Conservation (phyloP, 2,113 vertebrate genomes). For the Mus pahari region DNA sequence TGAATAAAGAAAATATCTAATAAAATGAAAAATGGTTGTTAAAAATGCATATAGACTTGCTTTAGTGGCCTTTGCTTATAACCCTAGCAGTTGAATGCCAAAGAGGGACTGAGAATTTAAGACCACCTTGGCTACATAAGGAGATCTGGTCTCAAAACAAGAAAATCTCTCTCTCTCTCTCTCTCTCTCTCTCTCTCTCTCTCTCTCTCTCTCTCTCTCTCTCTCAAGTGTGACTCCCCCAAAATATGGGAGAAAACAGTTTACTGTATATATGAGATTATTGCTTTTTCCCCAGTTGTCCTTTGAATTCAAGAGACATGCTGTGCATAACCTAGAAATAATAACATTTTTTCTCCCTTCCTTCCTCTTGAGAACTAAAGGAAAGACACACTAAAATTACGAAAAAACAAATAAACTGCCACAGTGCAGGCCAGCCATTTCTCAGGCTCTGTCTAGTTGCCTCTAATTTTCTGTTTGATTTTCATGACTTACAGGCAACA, state of each 20-base stretch:
- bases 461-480: slow-evolving; percentile 78
- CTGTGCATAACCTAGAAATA: neutral
- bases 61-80: neutral
- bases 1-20: too few species aligned
- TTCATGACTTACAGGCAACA: slow-evolving; percentile 63
- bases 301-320: slow-evolving; percentile 47
- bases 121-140: neutral
- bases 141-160: neutral
- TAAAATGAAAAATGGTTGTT: too few species aligned
- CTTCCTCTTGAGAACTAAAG: slow-evolving; percentile 25
- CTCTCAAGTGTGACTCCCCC: too few species aligned
- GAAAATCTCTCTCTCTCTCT: neutral
- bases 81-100: neutral
- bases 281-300: neutral
- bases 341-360: slow-evolving; percentile 5
- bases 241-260: neutral
- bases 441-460: slow-evolving; percentile 71
- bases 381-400: slow-evolving; percentile 45
- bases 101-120: neutral
- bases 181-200: neutral
- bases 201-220: neutral
- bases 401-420: slow-evolving; percentile 53
- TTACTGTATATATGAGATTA: neutral
- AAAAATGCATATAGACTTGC: neutral
- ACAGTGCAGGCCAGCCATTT: slow-evolving; percentile 47